phyloP scores from a whole-genome alignment of 2,888 invertebrate species.

The Thymelicus sylvestris region DNA sequence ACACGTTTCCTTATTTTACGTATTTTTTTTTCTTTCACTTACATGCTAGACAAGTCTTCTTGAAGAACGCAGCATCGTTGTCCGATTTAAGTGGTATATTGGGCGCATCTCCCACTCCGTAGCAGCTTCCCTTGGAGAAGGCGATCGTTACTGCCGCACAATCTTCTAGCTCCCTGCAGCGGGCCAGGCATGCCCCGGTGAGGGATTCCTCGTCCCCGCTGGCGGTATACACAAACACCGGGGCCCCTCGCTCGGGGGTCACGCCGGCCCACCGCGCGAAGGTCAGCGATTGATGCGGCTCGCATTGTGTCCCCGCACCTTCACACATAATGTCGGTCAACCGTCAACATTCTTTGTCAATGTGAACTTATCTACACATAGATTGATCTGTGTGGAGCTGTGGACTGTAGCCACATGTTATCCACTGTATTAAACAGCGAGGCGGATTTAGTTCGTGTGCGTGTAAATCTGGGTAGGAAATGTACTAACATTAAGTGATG shows the following conservation, averaged over 20 bases:
- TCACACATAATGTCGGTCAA: conserved; percentile 30
- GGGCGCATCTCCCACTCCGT: conserved; percentile 63
- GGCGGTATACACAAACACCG: conserved; percentile 77
- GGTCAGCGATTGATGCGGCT: conserved; percentile 55
- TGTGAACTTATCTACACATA: conserved; percentile 1
- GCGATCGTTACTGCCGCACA: conserved; percentile 79
- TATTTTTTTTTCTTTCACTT: conserved; percentile 26
- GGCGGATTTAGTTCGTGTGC: not conserved
- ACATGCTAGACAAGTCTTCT: conserved; percentile 85
- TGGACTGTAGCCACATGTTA: not conserved
- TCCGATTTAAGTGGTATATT: conserved; percentile 69
- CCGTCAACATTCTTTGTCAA: conserved; percentile 26
- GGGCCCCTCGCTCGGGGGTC: conserved; percentile 63
- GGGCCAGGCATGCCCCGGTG: conserved; percentile 71
- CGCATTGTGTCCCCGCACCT: conserved; percentile 57
- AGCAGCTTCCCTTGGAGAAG: conserved; percentile 77
- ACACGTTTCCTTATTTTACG: not conserved
- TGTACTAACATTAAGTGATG: no score
- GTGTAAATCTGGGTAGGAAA: not conserved
- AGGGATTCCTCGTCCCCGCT: conserved; percentile 75
- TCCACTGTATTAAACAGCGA: not conserved
- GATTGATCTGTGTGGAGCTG: not conserved
- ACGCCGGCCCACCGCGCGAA: conserved; percentile 75
- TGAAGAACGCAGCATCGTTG: conserved; percentile 86
- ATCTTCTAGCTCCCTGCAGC: conserved; percentile 74